Evolutionary conservation across 2,888 invertebrate genomes (phyloP).

Genomic region (Epiperipatus broadwayi): DNA sequence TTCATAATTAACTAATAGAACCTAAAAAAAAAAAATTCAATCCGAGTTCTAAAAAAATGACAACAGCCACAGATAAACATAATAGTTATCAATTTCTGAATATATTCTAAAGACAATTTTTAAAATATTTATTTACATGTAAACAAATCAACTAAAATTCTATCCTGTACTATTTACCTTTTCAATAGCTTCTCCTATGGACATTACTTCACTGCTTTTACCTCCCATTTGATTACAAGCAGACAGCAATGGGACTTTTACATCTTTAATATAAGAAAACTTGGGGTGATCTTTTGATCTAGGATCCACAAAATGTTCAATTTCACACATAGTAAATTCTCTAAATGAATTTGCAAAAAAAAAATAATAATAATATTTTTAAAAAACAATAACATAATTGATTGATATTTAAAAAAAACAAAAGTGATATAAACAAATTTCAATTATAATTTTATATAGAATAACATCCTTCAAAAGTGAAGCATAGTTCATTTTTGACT

Average conservation of each 20-base stretch:
- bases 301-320: slow-evolving; percentile 97
- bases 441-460: neutral
- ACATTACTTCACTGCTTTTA: slow-evolving; percentile 40
- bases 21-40: too few species aligned
- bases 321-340: slow-evolving; percentile 99
- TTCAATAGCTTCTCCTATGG: slow-evolving; percentile 72
- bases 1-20: too few species aligned
- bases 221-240: slow-evolving; percentile 97
- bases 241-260: slow-evolving; percentile 64
- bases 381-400: neutral
- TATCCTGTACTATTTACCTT: too few species aligned
- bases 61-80: too few species aligned
- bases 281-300: slow-evolving; percentile 67
- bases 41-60: too few species aligned
- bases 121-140: too few species aligned
- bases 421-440: neutral
- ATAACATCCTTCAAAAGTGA: too few species aligned
- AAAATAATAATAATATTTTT: slow-evolving; percentile 12
- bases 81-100: too few species aligned
- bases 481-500: too few species aligned
- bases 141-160: too few species aligned
- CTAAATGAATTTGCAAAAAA: slow-evolving; percentile 36
- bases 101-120: too few species aligned
- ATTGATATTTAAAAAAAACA: neutral
- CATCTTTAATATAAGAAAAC: slow-evolving; percentile 54